Evolutionary conservation across 2,888 invertebrate species (phyloP), one percentile per base, ranked within the genome.

Genomic region (Eurytoma californica): DNA sequence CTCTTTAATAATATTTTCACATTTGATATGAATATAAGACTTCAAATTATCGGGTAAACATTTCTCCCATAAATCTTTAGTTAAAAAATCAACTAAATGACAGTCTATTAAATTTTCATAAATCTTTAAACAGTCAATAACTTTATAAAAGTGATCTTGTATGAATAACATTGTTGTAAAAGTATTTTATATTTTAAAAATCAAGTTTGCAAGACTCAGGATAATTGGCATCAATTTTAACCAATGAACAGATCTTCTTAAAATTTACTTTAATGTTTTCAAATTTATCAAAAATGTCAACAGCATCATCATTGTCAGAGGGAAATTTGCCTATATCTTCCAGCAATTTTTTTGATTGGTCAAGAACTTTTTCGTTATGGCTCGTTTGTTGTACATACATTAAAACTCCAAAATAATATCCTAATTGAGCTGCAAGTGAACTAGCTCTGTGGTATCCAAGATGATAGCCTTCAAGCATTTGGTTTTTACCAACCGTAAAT

Each of bases 361-460:
- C 90, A 0, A 90, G 63, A 7, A 93, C 87, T 90, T 94, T 95
- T 0, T 92, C 92, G 0, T 92, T 80, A 12, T 83, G 79, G 28
- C 75, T 79, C 63, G 79, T 60, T 73, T 86, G 83, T 84, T 85
- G 61, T 83, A 93, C 91, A 30, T 92, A 91, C 75, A 92, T 91
- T 2, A 94, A 90, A 65, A 93, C 91, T 3, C 94, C 95, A 68
- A 92, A 91, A 86, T 95, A 96, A 86, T 93, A 94, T 9, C 96
- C 97, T 86, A 97, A 90, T 90, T 96, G 95, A 65, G 94, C 92
- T 3, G 96, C 96, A 20, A 96, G 87, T 87, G 95, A 93, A 72
- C 94, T 93, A 13, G 95, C 96, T 89, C 94, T 93, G 82, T 95
- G 95, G 87, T 95, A 95, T 2, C 97, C 97, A 80, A 94, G 90